A percentile compares a stretch with the other conserved stretches of the same genome.
phyloP scores from a whole-genome alignment of 2,888 invertebrate genomes.

The Aelia acuminata region DNA sequence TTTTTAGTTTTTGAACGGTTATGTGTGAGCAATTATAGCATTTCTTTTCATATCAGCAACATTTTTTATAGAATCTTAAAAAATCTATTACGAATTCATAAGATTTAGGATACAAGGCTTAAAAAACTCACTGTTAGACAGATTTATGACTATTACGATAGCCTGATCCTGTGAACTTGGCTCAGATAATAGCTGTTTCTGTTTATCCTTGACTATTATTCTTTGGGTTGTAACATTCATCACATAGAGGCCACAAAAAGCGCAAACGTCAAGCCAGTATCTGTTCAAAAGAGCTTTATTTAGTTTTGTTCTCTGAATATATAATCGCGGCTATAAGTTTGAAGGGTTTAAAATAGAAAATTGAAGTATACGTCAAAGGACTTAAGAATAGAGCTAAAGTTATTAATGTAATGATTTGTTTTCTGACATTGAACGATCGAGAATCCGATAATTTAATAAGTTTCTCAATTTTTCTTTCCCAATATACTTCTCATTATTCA shows the following conservation, averaged over 20 bases:
- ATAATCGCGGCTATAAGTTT: neutral
- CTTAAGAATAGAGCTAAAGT: neutral
- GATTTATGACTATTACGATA: neutral
- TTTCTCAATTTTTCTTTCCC: too few species aligned
- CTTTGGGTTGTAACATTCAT: neutral
- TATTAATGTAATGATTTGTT: neutral
- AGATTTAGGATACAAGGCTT: too few species aligned
- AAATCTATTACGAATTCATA: neutral
- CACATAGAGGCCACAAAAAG: neutral
- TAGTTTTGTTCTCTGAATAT: neutral
- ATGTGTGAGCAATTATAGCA: too few species aligned
- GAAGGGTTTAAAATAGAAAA: neutral
- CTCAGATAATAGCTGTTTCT: neutral
- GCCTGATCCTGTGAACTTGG: neutral
- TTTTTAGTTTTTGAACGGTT: too few species aligned
- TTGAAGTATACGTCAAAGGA: neutral
- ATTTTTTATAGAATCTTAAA: too few species aligned
- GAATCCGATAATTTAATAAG: neutral
- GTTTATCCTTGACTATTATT: slow-evolving; percentile 6
- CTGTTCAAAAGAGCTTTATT: neutral
- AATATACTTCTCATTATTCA: too few species aligned
- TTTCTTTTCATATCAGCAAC: too few species aligned
- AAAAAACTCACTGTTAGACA: neutral
- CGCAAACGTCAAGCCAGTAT: neutral
- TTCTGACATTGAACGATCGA: neutral